phyloP scores from a whole-genome alignment of 1,140 invertebrate species.

The Drosophila novamexicana region DNA sequence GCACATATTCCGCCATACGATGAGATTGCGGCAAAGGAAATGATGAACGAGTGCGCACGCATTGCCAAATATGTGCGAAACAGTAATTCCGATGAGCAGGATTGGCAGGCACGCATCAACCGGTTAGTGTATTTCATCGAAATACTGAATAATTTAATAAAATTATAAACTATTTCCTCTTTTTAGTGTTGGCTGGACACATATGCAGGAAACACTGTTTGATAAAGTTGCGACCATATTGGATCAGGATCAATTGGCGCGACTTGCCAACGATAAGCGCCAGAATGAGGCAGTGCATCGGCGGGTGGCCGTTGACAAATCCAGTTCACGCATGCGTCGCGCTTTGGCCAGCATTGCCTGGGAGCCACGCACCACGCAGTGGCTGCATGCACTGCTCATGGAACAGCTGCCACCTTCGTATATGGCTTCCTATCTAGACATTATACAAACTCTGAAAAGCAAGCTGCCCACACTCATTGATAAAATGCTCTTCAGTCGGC shows the following conservation, averaged over 20 bases:
- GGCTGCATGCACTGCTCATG: slow-evolving; percentile 91
- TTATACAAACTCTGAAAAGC: slow-evolving; percentile 90
- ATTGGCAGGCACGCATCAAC: slow-evolving; percentile 90
- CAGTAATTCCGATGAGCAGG: slow-evolving; percentile 86
- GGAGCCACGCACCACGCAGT: slow-evolving; percentile 90
- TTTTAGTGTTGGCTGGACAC: slow-evolving; percentile 88
- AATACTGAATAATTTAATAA: too few relatives aligned
- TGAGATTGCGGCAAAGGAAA: slow-evolving; percentile 86
- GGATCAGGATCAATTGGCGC: slow-evolving; percentile 89
- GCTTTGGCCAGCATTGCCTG: slow-evolving; percentile 88
- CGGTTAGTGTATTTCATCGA: slow-evolving; percentile 84
- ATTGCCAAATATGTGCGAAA: slow-evolving; percentile 87
- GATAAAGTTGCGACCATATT: slow-evolving; percentile 88
- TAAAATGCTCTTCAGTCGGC: slow-evolving; percentile 88
- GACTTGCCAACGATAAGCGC: slow-evolving; percentile 86
- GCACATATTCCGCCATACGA: slow-evolving; percentile 86
- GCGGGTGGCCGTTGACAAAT: slow-evolving; percentile 89
- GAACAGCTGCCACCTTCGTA: slow-evolving; percentile 89
- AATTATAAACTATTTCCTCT: background rate
- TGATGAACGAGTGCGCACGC: slow-evolving; percentile 91
- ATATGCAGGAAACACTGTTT: slow-evolving; percentile 88
- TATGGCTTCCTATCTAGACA: slow-evolving; percentile 91
- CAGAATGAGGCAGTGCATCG: slow-evolving; percentile 89
- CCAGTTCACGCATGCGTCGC: slow-evolving; percentile 88
- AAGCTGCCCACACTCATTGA: slow-evolving; percentile 92